These are phyloP conservation scores for Lathronympha strigana DNA, from an alignment of 2,888 invertebrate genomes.

Conservation along the genomic window DNA sequence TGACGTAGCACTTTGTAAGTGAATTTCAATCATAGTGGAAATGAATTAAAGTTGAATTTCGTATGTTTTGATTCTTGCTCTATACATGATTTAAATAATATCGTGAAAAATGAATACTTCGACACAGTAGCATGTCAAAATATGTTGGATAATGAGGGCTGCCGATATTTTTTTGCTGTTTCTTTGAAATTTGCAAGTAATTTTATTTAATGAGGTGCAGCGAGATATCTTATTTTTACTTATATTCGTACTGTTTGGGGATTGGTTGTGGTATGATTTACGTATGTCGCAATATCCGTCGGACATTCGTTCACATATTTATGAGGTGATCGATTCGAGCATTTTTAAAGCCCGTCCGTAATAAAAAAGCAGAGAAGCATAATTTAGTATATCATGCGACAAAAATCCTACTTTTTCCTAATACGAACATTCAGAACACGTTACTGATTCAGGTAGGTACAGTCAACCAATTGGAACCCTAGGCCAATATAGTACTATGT, in stretches of 20 bases:
- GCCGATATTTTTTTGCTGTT: conserved; percentile 1
- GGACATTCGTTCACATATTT: no score
- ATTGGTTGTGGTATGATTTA: background rate
- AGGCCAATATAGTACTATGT: no score
- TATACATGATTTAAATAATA: conserved; percentile 12
- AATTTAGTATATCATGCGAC: no score
- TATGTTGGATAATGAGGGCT: conserved; percentile 22
- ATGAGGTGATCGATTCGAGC: no score
- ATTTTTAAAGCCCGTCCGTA: no score
- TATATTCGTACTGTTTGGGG: background rate
- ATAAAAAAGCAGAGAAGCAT: no score
- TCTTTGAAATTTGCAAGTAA: conserved; percentile 17
- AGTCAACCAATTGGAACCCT: no score
- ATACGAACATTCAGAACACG: no score
- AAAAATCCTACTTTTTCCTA: no score
- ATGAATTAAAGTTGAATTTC: conserved; percentile 13
- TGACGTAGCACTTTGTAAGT: background rate
- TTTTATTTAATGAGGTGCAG: conserved; percentile 8
- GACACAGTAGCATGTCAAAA: conserved; percentile 24
- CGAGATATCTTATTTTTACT: background rate
- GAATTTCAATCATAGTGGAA: conserved; percentile 18
- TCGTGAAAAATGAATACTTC: conserved; percentile 2
- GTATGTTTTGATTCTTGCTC: background rate
- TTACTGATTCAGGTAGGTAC: no score
- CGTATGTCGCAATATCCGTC: no score